Percentiles rank a stretch among this genome's conserved stretches.
phyloP scores from a whole-genome alignment of 2,113 vertebrate species.

The Corythornis madagascariensis region DNA sequence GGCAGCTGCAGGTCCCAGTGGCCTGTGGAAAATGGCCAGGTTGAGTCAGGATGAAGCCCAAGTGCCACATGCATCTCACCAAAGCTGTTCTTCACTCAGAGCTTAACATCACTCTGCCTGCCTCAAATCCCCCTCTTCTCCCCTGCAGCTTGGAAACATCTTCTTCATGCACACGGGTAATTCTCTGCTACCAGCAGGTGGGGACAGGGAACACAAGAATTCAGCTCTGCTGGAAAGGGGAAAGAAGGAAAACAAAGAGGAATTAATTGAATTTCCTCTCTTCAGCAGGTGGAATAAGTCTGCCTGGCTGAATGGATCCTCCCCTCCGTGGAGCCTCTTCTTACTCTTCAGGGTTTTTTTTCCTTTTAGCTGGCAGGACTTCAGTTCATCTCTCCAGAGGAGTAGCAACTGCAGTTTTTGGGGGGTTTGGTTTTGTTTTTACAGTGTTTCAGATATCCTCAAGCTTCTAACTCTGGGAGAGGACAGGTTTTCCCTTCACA shows the following conservation, averaged over 20 bases:
- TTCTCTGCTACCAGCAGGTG: not conserved
- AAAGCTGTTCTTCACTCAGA: not conserved
- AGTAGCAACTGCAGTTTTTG: not conserved
- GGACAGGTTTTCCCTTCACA: not conserved
- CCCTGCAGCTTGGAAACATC: not conserved
- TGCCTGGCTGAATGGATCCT: not conserved
- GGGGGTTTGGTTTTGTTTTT: not conserved
- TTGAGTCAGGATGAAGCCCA: not conserved
- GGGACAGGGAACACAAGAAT: not conserved
- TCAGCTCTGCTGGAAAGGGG: not conserved
- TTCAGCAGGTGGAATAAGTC: conserved; percentile 38
- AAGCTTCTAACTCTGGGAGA: not conserved
- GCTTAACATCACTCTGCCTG: not conserved
- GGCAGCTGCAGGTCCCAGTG: not conserved
- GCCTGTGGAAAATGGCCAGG: not conserved
- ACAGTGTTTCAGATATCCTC: not conserved
- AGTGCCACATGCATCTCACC: not conserved
- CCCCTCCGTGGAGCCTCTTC: not conserved
- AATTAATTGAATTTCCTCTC: conserved; percentile 32
- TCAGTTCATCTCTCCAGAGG: not conserved
- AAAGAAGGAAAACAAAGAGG: not conserved
- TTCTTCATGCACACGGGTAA: not conserved
- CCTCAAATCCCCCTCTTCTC: not conserved
- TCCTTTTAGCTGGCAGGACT: not conserved
- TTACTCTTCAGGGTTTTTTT: not conserved